A percentile compares a stretch with the other conserved stretches of the same genome.
These are phyloP conservation scores for Catalaphyllia jardinei DNA, from an alignment of 64 coral and sea anemone species.

Conservation along the genomic window DNA sequence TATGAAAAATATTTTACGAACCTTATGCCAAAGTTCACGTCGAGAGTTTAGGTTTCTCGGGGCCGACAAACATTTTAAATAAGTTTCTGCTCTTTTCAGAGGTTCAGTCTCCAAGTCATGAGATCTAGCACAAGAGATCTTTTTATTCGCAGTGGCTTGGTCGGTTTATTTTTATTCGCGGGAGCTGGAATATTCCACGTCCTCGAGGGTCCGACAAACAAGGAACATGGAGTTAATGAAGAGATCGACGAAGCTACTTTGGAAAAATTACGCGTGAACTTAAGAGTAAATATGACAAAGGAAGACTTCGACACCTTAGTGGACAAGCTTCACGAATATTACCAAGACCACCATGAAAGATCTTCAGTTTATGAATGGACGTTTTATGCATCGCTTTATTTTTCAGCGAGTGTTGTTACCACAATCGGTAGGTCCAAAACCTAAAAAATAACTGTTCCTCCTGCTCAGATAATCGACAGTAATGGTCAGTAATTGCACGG, in stretches of 20 bases:
- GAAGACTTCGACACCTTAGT: constrained; percentile 26
- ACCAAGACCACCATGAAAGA: neutral
- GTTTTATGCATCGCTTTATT: constrained; percentile 67
- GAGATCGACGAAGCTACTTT: constrained; percentile 16
- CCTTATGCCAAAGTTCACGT: neutral
- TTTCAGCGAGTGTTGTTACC: constrained; percentile 72
- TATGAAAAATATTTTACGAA: neutral
- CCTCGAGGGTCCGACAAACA: constrained; percentile 36
- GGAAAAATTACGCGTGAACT: constrained; percentile 54
- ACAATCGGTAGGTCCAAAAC: constrained; percentile 66
- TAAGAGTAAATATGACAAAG: constrained; percentile 28
- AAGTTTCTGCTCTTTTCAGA: neutral
- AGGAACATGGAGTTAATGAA: neutral
- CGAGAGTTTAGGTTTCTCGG: neutral
- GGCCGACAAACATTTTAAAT: neutral
- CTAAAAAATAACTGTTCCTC: too few relatives aligned
- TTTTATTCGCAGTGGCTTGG: constrained; percentile 21
- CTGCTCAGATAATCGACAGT: too few relatives aligned
- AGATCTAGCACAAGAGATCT: constrained; percentile 42
- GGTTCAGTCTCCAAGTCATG: constrained; percentile 8
- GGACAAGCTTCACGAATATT: neutral
- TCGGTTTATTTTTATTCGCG: constrained; percentile 35
- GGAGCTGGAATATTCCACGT: constrained; percentile 67
- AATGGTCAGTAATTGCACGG: too few relatives aligned
- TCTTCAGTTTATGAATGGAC: constrained; percentile 41